Base-by-base conservation (phyloP, 2,888 invertebrate genomes). In the Drosophila mayaguana region DNA sequence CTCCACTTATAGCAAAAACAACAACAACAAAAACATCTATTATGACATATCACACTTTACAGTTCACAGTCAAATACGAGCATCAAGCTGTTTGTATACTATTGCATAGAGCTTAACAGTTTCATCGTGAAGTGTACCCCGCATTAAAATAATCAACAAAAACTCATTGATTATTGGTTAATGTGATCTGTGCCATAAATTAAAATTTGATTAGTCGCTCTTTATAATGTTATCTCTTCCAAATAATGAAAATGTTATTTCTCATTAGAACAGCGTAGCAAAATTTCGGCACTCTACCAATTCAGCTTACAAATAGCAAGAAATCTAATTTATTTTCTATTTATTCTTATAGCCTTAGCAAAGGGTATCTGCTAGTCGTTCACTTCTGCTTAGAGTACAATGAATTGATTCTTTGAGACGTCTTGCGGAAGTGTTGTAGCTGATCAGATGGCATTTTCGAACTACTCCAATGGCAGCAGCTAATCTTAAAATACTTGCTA, bases 391-490 rank as follows among this genome's bases (percentile, higher is more conserved):
- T 8, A 9, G 6, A 12, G 12, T 2, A 8, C 22, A 45, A 7
- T 45, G n/a, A 48, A 6, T n/a, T 50, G 16, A 42, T 42, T 42
- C 55, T 56, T 57, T 73, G 28, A 22, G 43, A 20, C 32, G 55
- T 25, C 56, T 57, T 72, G 50, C 78, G 80, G 80, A 80, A 80
- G 78, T 72, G 14, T 36, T 72, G n/a, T 14, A 18, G 54, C 59
- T 63, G 43, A 60, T 65, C 38, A 42, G 42, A 60, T 64, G 50
- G 45, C 25, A 7, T 40, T 54, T 12, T 25, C 43, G 22, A 51
- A 11, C 43, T 32, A 25, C 20, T 43, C 14, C 18, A 53, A 57
- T 42, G 40, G 45, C 53, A 45, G 42, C 59, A 55, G 60, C 60
- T 63, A 60, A 54, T 12, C 11, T 22, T 53, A 20, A 36, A 34